Evolutionary conservation across 2,113 vertebrate genomes (phyloP).

Genomic region (Ciconia boyciana): DNA sequence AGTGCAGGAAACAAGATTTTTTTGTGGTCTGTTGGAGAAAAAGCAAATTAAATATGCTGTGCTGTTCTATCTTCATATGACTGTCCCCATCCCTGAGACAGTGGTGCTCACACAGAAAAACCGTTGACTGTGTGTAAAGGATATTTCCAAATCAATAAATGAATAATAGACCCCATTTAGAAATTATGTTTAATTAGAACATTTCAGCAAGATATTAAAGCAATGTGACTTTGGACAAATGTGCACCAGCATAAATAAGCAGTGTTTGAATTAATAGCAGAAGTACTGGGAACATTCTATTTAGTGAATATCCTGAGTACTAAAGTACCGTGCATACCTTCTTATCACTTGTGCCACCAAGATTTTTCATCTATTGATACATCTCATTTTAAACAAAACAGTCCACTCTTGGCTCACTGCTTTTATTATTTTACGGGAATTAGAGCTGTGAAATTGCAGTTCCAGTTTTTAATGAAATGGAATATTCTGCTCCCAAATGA

Average conservation of each 20-base stretch:
- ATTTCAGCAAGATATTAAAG: neutral
- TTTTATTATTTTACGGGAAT: neutral
- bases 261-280: neutral
- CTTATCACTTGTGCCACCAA: neutral
- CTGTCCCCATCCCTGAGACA: neutral
- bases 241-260: neutral
- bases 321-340: neutral
- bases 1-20: neutral
- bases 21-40: neutral
- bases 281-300: neutral
- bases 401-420: neutral
- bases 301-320: neutral
- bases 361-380: neutral
- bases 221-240: neutral
- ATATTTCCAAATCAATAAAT: neutral
- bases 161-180: neutral
- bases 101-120: neutral
- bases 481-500: neutral
- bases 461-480: neutral
- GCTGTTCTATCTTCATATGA: neutral
- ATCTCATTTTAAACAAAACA: neutral
- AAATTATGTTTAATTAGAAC: neutral
- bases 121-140: neutral
- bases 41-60: neutral
- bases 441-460: constrained; percentile 11